phyloP scores from a whole-genome alignment of 1,140 invertebrate species.

The Cyphomyrmex costatus region DNA sequence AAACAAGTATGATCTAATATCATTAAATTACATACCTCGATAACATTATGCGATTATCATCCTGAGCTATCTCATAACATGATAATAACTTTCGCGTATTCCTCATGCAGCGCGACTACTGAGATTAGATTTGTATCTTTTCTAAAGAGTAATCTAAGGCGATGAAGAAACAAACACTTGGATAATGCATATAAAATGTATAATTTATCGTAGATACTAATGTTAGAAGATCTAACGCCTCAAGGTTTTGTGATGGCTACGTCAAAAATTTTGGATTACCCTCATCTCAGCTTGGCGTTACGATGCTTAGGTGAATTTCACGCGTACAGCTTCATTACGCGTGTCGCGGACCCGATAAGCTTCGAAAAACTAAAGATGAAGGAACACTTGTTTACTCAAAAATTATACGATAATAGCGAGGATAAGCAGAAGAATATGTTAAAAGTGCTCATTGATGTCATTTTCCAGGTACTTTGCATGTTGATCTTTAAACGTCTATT shows the following conservation, averaged over 20 bases:
- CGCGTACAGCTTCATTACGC: conserved; percentile 81
- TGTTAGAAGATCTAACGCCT: conserved; percentile 83
- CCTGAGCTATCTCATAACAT: conserved; percentile 62
- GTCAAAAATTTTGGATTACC: conserved; percentile 80
- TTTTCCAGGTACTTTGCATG: not conserved
- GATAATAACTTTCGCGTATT: conserved; percentile 62
- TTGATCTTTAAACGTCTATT: not conserved
- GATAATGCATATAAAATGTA: not conserved
- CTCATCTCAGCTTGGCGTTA: conserved; percentile 79
- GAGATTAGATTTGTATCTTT: conserved; percentile 18
- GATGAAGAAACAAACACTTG: not conserved
- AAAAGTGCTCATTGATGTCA: not conserved
- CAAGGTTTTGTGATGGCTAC: conserved; percentile 79
- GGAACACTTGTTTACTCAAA: conserved; percentile 63
- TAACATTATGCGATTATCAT: not conserved
- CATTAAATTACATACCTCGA: too few relatives aligned
- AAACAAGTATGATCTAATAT: too few relatives aligned
- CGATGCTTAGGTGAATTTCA: conserved; percentile 83
- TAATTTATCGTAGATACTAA: conserved; percentile 72
- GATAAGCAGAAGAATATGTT: not conserved
- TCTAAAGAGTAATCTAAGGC: not conserved
- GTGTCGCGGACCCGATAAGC: conserved; percentile 74
- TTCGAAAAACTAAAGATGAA: conserved; percentile 71
- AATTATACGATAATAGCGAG: not conserved
- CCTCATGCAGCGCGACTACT: not conserved